Conservation (phyloP, 1,140 invertebrate genomes). For the Drosophila nigrodunni region DNA sequence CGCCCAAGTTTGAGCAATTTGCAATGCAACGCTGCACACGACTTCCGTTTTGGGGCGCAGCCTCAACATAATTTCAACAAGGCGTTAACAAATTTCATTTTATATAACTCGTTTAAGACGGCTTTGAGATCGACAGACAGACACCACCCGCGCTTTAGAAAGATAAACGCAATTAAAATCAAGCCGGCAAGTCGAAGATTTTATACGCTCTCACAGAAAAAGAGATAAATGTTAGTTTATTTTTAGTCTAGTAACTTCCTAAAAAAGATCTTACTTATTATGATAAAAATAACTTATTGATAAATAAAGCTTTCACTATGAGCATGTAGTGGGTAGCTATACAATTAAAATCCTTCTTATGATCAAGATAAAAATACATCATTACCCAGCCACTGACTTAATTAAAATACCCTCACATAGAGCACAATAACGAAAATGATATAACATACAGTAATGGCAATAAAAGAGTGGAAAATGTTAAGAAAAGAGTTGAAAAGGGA, state of each 20-base stretch:
- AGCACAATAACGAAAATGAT: constrained; percentile 53
- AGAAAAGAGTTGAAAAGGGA: constrained; percentile 15
- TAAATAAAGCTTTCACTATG: no score
- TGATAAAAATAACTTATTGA: no score
- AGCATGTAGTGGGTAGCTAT: no score
- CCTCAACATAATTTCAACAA: constrained; percentile 17
- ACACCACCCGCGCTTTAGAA: constrained; percentile 46
- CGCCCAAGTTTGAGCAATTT: constrained; percentile 49
- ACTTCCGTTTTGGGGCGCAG: constrained; percentile 55
- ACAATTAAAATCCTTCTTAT: no score
- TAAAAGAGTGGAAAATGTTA: constrained; percentile 31
- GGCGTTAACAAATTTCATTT: constrained; percentile 35
- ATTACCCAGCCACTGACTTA: neutral
- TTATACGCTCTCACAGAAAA: neutral
- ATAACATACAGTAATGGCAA: constrained; percentile 60
- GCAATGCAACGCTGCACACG: constrained; percentile 79
- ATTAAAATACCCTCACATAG: constrained; percentile 13
- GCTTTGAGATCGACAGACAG: constrained; percentile 19
- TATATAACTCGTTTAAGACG: constrained; percentile 52
- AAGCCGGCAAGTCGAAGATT: neutral
- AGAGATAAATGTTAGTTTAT: no score
- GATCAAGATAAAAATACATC: neutral
- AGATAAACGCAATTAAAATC: constrained; percentile 31
- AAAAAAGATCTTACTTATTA: no score
- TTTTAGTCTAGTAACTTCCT: no score